A percentile compares a stretch with the other conserved stretches of the same genome.
phyloP scores from a whole-genome alignment of 2,888 invertebrate species.

The Cantharis nigra region DNA sequence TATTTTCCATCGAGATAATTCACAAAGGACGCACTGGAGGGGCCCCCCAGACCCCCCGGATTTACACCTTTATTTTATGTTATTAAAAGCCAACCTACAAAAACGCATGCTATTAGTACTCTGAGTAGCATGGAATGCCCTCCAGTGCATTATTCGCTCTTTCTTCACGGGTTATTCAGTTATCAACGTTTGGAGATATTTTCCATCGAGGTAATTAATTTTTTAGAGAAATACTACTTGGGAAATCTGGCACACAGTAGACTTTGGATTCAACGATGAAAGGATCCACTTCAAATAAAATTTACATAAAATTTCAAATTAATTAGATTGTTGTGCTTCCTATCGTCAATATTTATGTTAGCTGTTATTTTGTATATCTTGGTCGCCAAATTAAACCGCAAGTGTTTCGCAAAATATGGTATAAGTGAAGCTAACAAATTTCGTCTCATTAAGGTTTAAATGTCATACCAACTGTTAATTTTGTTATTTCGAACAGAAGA shows the following conservation, averaged over 20 bases:
- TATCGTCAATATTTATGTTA: neutral
- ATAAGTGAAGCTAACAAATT: neutral
- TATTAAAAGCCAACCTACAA: too few species aligned
- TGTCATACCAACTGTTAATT: constrained; percentile 23
- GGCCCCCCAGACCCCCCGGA: too few species aligned
- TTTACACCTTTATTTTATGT: too few species aligned
- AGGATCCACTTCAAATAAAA: neutral
- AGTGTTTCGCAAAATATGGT: neutral
- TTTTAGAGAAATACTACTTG: too few species aligned
- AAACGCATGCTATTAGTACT: too few species aligned
- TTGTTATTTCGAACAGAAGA: constrained; percentile 15
- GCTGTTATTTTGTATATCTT: neutral
- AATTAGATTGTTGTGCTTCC: neutral
- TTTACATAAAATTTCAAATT: neutral
- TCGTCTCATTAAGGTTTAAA: constrained; percentile 9
- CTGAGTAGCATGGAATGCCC: too few species aligned
- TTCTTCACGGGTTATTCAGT: too few species aligned
- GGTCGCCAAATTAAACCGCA: neutral
- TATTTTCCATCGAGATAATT: too few species aligned
- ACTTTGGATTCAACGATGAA: neutral
- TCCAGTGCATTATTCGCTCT: too few species aligned
- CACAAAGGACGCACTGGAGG: too few species aligned
- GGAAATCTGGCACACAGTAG: neutral
- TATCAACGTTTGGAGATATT: too few species aligned
- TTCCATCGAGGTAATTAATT: too few species aligned